Conservation (phyloP, 2,113 vertebrate genomes). For the Tupaia tana region DNA sequence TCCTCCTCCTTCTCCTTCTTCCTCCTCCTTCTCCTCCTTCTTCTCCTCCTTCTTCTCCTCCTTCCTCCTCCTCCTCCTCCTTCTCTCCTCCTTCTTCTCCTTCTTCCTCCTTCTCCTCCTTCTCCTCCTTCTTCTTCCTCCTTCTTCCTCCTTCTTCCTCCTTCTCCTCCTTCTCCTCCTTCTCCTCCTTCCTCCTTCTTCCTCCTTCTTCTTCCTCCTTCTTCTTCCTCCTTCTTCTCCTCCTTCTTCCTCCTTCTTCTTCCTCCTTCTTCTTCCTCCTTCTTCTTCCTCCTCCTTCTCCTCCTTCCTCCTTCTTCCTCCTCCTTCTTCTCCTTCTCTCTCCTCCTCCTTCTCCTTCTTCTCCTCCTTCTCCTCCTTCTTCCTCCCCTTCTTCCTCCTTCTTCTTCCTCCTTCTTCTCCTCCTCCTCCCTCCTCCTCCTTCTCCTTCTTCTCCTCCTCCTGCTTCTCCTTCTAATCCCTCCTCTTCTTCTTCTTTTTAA, state of each 20-base stretch:
- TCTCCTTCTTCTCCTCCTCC: not conserved
- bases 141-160: not conserved
- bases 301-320: too few relatives aligned
- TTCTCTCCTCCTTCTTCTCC: not conserved
- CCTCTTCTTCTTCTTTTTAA: not conserved
- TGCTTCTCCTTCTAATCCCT: not conserved
- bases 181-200: not conserved
- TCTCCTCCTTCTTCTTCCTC: not conserved
- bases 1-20: not conserved
- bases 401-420: rapidly evolving
- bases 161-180: not conserved
- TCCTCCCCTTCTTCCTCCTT: too few relatives aligned
- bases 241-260: too few relatives aligned
- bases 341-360: too few relatives aligned
- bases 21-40: too few relatives aligned
- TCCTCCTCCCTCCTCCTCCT: not conserved
- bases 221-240: too few relatives aligned
- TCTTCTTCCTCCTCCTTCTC: not conserved
- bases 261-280: not conserved
- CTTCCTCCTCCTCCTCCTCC: too few relatives aligned
- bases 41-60: too few relatives aligned
- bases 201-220: not conserved
- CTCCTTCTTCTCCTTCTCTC: too few relatives aligned
- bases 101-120: not conserved
- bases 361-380: not conserved